Evolutionary conservation across 2,797 vertebrate genomes (phyloP).

Genomic region (Coccyzus lansbergi): DNA sequence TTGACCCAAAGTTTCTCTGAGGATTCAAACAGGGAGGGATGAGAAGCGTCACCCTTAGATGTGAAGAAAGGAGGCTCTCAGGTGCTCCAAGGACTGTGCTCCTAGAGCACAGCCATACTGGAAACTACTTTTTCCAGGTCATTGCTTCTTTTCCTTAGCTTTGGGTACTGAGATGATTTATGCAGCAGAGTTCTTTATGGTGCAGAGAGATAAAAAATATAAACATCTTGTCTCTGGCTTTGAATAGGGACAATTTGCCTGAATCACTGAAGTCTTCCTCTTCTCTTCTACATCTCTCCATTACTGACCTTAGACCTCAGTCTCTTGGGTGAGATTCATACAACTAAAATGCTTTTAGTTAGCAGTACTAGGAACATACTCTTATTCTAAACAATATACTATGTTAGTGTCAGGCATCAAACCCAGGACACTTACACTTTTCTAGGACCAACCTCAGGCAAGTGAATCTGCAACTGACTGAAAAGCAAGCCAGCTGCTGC

Average conservation of each 20-base stretch:
- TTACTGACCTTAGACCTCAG: not conserved
- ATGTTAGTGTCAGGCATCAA: not conserved
- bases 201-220: not conserved
- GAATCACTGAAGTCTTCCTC: not conserved
- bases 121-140: not conserved
- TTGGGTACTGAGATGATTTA: not conserved
- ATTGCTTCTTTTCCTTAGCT: not conserved
- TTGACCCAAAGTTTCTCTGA: not conserved
- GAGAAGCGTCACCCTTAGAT: accelerated
- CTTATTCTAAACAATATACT: not conserved
- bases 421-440: not conserved
- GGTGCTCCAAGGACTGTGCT: not conserved
- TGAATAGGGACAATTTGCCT: not conserved
- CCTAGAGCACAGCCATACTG: not conserved
- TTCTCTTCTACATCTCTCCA: not conserved
- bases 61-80: not conserved
- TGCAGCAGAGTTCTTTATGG: not conserved
- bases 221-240: not conserved
- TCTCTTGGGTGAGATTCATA: not conserved
- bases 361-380: not conserved
- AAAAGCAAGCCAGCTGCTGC: not conserved
- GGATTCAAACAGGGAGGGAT: not conserved
- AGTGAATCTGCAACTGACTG: not conserved
- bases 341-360: not conserved
- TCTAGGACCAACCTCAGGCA: not conserved